Evolutionary conservation across 2,797 vertebrate species (phyloP), one percentile per base, ranked within the genome.

Genomic region (Loris lydekkerianus): DNA sequence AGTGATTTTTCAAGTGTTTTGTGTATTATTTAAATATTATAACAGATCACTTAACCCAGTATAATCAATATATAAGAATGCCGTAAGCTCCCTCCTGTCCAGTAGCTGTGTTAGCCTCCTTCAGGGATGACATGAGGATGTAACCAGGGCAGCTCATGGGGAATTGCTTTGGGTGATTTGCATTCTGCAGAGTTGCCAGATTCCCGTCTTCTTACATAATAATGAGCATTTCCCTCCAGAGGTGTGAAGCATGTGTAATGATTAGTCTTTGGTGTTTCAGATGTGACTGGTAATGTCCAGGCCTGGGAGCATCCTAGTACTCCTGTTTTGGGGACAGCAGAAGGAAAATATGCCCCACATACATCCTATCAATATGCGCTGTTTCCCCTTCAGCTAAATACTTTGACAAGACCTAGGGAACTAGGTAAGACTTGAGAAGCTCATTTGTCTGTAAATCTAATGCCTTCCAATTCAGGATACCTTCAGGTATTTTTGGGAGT

Each of bases 91-190:
- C 76, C 29, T 84, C 86, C 43, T 91, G 93, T 97, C 75, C 91
- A 56, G 90, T 89, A 97, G 81, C 72, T 96, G 86, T 96, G 85
- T 77, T 96, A 94, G 82, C 80, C 37, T 67, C 91, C 84, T 95
- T 34, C 85, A 91, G 94, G 89, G 95, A 94, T 96, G 87, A 82
- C 82, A 20, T 56, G 73, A 73, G 76, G 86, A 95, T 91, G 89
- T 94, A 80, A 95, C 82, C 73, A 43, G 53, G 87, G 1, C 5
- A 77, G 72, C 92, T 94, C 82, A 72, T 67, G 46, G 0, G 0
- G 96, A 95, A 96, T 95, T 86, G 81, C 78, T 97, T 34, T 97
- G 96, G 75, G 92, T 89, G 65, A 96, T 95, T 97, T 97, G 94
- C 77, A 46, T 84, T 86, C 97, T 93, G 70, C 89, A 77, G 88